phyloP scores from a whole-genome alignment of 2,888 invertebrate genomes.

The Cheilosia pagana region DNA sequence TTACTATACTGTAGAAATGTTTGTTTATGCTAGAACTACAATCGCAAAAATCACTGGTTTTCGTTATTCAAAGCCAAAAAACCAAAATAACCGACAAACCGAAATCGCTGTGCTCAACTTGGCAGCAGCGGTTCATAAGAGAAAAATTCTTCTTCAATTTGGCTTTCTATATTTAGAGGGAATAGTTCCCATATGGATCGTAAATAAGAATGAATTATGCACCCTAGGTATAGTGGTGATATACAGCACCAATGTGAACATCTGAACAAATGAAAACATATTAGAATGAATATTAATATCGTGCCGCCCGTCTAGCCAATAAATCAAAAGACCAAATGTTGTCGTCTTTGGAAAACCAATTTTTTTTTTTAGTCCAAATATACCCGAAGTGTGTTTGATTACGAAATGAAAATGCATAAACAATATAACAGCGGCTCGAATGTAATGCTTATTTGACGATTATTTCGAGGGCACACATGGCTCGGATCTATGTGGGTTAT shows the following conservation, averaged over 20 bases:
- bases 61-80: not conserved
- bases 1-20: not conserved
- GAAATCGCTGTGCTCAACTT: conserved; percentile 5
- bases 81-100: not conserved
- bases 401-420: conserved; percentile 22
- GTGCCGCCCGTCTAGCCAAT: not conserved
- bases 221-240: not conserved
- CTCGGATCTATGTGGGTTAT: too few species aligned
- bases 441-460: too few species aligned
- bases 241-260: conserved; percentile 1
- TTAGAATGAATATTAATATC: conserved; percentile 51
- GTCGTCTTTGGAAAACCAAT: conserved; percentile 23
- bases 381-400: not conserved
- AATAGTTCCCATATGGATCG: conserved; percentile 63
- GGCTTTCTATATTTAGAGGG: conserved; percentile 38
- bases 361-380: not conserved
- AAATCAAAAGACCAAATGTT: conserved; percentile 49
- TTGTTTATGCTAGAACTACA: not conserved
- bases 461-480: too few species aligned
- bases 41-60: not conserved
- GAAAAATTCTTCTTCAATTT: not conserved
- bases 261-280: conserved; percentile 43
- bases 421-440: conserved; percentile 1
- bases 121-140: conserved; percentile 10
- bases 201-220: conserved; percentile 60